Conservation (phyloP, 2,113 vertebrate species). For the Arizona elegans region DNA sequence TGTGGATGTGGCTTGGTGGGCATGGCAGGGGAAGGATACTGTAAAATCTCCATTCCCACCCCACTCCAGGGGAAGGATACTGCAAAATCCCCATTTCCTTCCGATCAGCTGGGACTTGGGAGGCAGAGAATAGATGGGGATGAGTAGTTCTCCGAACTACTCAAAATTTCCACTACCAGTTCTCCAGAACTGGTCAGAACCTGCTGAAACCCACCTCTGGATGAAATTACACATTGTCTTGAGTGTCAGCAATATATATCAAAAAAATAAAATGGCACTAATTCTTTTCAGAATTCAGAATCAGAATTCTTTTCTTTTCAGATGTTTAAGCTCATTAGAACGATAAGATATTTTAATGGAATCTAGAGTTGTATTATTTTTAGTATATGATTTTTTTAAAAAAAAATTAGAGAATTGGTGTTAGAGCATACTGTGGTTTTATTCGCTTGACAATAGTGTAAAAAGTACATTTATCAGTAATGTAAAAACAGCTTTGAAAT, state of each 20-base stretch:
- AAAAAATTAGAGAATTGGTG: background rate
- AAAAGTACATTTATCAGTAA: background rate
- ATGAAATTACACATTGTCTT: background rate
- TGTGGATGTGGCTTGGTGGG: too few relatives aligned
- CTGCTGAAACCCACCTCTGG: too few relatives aligned
- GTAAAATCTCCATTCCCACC: too few relatives aligned
- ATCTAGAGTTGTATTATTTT: background rate
- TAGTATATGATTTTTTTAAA: background rate
- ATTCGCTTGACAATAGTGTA: background rate
- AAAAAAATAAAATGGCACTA: background rate
- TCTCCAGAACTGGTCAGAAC: too few relatives aligned
- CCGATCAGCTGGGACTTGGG: too few relatives aligned
- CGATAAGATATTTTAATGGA: background rate
- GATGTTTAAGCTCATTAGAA: background rate
- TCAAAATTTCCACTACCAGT: too few relatives aligned
- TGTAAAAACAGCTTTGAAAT: background rate
- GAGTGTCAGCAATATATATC: background rate
- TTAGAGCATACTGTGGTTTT: background rate
- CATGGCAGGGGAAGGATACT: too few relatives aligned
- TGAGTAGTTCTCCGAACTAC: too few relatives aligned
- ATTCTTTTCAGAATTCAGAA: background rate
- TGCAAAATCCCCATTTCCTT: too few relatives aligned
- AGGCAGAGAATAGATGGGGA: too few relatives aligned
- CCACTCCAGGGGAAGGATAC: too few relatives aligned
- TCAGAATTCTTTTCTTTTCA: background rate